A percentile compares a stretch with the other conserved stretches of the same genome.
phyloP scores from a whole-genome alignment of 2,888 invertebrate genomes.

The Heteromurus nitidus region DNA sequence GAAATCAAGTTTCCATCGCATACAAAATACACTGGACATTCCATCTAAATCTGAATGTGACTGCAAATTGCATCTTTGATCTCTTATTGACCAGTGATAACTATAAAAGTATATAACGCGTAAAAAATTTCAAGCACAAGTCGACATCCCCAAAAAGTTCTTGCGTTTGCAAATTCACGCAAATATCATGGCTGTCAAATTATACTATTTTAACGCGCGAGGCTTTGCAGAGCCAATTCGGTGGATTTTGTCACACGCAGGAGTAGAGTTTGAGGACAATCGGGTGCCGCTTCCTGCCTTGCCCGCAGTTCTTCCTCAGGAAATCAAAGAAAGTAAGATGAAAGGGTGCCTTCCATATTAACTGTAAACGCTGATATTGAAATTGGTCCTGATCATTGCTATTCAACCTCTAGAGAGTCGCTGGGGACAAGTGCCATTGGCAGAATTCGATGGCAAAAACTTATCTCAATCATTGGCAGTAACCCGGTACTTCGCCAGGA shows the following conservation, averaged over 20 bases:
- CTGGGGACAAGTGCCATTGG: conserved; percentile 76
- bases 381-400: not conserved
- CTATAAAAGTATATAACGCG: too few species aligned
- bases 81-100: too few species aligned
- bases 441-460: conserved; percentile 78
- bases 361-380: not conserved
- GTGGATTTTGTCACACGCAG: conserved; percentile 75
- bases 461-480: conserved; percentile 80
- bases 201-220: conserved; percentile 77
- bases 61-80: too few species aligned
- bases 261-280: conserved; percentile 76
- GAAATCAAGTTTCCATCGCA: too few species aligned
- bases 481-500: conserved; percentile 78
- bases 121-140: too few species aligned
- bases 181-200: conserved; percentile 74
- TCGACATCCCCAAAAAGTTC: too few species aligned
- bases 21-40: too few species aligned
- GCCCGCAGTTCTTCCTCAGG: conserved; percentile 56
- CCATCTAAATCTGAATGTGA: too few species aligned
- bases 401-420: conserved; percentile 50
- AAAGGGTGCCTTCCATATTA: not conserved
- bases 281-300: conserved; percentile 58
- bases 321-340: conserved; percentile 45
- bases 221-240: conserved; percentile 76
- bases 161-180: too few species aligned